These are phyloP conservation scores for Caenorhabditis afra DNA, from an alignment of 2,888 invertebrate species.

Conservation along the genomic window DNA sequence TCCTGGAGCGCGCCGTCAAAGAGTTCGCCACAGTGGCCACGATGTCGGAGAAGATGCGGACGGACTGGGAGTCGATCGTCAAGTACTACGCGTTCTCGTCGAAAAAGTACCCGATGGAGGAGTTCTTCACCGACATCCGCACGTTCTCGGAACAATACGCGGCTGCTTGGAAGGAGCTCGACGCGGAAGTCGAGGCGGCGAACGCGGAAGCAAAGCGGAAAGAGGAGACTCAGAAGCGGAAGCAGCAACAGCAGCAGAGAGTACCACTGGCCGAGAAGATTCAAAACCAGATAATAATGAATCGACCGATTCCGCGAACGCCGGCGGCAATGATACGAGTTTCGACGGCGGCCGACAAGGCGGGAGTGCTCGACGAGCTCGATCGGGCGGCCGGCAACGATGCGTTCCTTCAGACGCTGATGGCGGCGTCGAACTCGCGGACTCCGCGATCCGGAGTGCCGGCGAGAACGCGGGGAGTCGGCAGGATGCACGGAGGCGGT, in stretches of 20 bases:
- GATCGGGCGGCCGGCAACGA: slow-evolving; percentile 66
- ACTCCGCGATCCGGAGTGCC: slow-evolving; percentile 54
- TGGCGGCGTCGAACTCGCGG: slow-evolving; percentile 58
- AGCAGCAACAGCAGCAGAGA: slow-evolving; percentile 36
- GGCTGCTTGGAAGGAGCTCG: slow-evolving; percentile 69
- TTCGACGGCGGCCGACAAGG: slow-evolving; percentile 60
- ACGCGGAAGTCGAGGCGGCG: slow-evolving; percentile 61
- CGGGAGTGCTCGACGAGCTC: slow-evolving; percentile 73
- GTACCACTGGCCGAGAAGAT: slow-evolving; percentile 36
- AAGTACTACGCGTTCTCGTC: slow-evolving; percentile 94
- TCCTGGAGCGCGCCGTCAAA: slow-evolving; percentile 88
- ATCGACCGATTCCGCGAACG: slow-evolving; percentile 26
- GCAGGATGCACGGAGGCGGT: slow-evolving; percentile 14
- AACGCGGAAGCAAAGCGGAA: slow-evolving; percentile 61
- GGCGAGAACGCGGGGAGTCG: slow-evolving; percentile 45
- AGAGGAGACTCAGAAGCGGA: slow-evolving; percentile 46
- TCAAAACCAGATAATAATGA: background rate
- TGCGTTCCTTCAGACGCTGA: slow-evolving; percentile 59
- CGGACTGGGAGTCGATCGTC: slow-evolving; percentile 88
- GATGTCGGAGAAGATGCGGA: slow-evolving; percentile 95
- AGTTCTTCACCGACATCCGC: slow-evolving; percentile 95
- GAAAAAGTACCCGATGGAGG: slow-evolving; percentile 93
- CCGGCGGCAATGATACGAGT: slow-evolving; percentile 56
- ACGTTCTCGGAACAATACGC: slow-evolving; percentile 93
- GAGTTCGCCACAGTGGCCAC: slow-evolving; percentile 91